These are phyloP conservation scores for Polypterus bichir DNA, from an alignment of 2,113 vertebrate species.

Conservation along the genomic window DNA sequence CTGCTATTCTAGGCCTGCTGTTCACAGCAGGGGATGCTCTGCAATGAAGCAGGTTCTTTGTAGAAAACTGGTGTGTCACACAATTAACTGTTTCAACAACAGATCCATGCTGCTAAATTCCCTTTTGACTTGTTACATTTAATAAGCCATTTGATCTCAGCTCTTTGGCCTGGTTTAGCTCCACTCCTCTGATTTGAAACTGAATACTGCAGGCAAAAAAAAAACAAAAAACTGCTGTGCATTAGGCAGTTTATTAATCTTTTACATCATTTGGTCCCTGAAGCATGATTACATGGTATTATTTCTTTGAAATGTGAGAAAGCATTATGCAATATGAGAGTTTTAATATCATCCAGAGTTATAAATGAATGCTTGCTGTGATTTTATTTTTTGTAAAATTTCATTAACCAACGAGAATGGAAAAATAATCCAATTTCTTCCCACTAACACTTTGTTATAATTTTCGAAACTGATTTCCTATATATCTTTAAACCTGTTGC, in stretches of 20 bases:
- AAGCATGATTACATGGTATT: conserved; percentile 21
- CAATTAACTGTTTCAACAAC: conserved; percentile 21
- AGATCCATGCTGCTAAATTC: conserved; percentile 14
- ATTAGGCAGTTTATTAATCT: conserved; percentile 51
- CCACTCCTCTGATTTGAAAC: conserved; percentile 27
- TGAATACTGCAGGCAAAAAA: conserved; percentile 30
- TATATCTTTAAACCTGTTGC: too few relatives aligned
- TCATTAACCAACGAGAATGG: too few relatives aligned
- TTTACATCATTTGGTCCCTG: conserved; percentile 45
- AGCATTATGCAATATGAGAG: neutral
- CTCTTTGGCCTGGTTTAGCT: conserved; percentile 14
- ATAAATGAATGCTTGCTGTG: too few relatives aligned
- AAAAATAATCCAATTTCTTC: too few relatives aligned
- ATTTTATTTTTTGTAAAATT: too few relatives aligned
- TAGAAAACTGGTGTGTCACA: conserved; percentile 3
- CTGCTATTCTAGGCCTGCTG: neutral
- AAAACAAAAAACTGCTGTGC: conserved; percentile 20
- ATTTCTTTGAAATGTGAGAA: conserved; percentile 33
- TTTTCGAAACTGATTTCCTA: too few relatives aligned
- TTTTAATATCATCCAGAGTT: too few relatives aligned
- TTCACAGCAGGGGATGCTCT: neutral
- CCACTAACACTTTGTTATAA: too few relatives aligned
- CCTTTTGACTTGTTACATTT: conserved; percentile 12
- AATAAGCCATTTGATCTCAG: conserved; percentile 17
- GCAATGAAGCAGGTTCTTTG: neutral